Evolutionary conservation across 2,888 invertebrate species (phyloP).

Genomic region (Ypsolopha scabrella): DNA sequence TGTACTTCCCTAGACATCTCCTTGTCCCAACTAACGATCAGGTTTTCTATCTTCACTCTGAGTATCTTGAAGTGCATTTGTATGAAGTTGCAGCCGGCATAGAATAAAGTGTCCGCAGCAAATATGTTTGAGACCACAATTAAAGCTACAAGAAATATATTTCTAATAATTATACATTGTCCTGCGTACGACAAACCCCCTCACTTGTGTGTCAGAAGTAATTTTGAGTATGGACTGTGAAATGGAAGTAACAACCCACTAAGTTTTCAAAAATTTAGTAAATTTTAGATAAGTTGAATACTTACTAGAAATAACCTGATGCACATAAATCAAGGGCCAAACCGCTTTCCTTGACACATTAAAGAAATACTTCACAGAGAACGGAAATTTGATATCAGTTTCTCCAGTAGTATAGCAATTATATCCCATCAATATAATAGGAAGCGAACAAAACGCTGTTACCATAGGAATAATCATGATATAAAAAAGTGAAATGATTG

Average conservation of each 20-base stretch:
- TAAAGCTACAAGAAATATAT: conserved; percentile 25
- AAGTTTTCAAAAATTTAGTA: too few species aligned
- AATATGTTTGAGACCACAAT: conserved; percentile 28
- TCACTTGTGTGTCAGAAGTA: neutral
- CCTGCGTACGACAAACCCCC: neutral
- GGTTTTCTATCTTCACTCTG: conserved; percentile 24
- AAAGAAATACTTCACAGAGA: conserved; percentile 32
- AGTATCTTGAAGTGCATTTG: conserved; percentile 44
- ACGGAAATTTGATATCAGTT: conserved; percentile 29
- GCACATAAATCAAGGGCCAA: conserved; percentile 34
- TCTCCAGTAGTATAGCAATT: conserved; percentile 23
- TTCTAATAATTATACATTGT: neutral
- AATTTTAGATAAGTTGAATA: conserved; percentile 5
- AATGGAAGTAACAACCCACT: neutral
- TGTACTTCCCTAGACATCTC: conserved; percentile 12
- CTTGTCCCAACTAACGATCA: conserved; percentile 12
- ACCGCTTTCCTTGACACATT: conserved; percentile 22
- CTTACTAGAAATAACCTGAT: conserved; percentile 42
- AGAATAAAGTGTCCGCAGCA: conserved; percentile 36
- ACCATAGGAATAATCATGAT: conserved; percentile 20
- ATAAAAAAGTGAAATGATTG: conserved; percentile 19
- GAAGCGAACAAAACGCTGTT: conserved; percentile 26
- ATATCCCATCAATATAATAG: conserved; percentile 26
- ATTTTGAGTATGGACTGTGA: neutral
- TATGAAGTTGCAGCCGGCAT: conserved; percentile 32